Percentiles rank a stretch among this genome's conserved stretches.
phyloP scores from a whole-genome alignment of 2,113 vertebrate genomes.

The Callithrix jacchus region DNA sequence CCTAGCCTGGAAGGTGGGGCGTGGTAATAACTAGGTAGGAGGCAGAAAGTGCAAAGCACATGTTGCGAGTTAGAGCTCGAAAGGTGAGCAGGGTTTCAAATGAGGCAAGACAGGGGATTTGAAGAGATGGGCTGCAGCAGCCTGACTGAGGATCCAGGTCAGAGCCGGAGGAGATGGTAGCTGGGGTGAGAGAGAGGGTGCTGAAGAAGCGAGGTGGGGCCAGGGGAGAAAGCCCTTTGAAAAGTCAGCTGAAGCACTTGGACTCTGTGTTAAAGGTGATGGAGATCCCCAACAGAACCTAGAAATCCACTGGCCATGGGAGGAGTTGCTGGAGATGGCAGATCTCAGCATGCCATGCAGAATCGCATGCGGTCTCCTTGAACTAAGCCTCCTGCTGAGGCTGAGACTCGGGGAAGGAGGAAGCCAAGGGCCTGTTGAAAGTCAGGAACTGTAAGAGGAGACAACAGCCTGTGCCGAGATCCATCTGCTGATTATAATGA shows the following conservation, averaged over 20 bases:
- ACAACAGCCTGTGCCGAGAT: conserved; percentile 74
- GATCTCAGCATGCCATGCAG: background rate
- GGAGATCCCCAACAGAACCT: background rate
- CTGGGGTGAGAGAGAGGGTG: rapidly evolving
- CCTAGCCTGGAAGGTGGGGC: background rate
- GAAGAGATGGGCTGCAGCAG: background rate
- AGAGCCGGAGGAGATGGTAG: background rate
- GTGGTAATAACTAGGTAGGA: background rate
- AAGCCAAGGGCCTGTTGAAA: conserved; percentile 68
- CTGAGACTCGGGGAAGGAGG: background rate
- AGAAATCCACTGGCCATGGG: rapidly evolving
- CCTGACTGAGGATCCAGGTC: background rate
- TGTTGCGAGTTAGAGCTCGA: rapidly evolving
- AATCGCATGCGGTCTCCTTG: rapidly evolving
- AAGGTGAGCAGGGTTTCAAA: background rate
- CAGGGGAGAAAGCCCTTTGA: background rate
- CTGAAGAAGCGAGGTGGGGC: conserved; percentile 25
- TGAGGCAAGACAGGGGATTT: background rate
- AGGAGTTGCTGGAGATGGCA: background rate
- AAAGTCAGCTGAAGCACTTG: background rate
- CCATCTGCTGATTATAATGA: conserved; percentile 82
- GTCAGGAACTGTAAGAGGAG: conserved; percentile 78
- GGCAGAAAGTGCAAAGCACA: too few species aligned
- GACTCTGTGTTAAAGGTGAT: background rate
- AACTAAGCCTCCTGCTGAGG: background rate